Percentiles rank a stretch among this genome's conserved stretches.
Conservation (phyloP, 2,888 invertebrate species). For the Drosophila kuntzei region DNA sequence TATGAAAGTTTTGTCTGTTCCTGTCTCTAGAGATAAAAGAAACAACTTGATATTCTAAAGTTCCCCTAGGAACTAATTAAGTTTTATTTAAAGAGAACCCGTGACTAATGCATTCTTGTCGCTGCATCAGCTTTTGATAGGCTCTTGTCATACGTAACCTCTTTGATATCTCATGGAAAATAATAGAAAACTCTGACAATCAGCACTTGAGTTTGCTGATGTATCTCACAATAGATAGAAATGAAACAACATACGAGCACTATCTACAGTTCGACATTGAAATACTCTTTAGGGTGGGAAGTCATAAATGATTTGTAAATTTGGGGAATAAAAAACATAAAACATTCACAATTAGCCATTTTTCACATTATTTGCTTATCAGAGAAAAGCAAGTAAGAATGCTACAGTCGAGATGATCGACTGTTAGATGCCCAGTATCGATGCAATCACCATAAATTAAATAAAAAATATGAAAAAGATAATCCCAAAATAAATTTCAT, state of each 20-base stretch:
- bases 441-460: too few relatives aligned
- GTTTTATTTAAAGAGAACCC: neutral
- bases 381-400: too few relatives aligned
- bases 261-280: conserved; percentile 29
- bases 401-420: neutral
- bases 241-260: neutral
- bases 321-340: conserved; percentile 30
- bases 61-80: neutral
- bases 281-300: neutral
- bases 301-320: conserved; percentile 12
- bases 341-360: conserved; percentile 39
- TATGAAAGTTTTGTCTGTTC: neutral
- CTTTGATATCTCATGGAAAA: conserved; percentile 1
- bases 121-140: conserved; percentile 17
- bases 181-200: conserved; percentile 1
- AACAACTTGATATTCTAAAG: neutral
- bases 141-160: neutral
- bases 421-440: too few relatives aligned
- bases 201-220: conserved; percentile 24
- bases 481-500: too few relatives aligned
- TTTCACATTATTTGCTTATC: conserved; percentile 39
- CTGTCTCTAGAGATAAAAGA: neutral
- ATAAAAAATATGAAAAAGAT: too few relatives aligned
- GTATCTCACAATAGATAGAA: conserved; percentile 17
- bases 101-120: conserved; percentile 19